Evolutionary conservation across 2,113 vertebrate species (phyloP), one percentile per base, ranked within the genome.

Genomic region (Ancistrus triradiatus): DNA sequence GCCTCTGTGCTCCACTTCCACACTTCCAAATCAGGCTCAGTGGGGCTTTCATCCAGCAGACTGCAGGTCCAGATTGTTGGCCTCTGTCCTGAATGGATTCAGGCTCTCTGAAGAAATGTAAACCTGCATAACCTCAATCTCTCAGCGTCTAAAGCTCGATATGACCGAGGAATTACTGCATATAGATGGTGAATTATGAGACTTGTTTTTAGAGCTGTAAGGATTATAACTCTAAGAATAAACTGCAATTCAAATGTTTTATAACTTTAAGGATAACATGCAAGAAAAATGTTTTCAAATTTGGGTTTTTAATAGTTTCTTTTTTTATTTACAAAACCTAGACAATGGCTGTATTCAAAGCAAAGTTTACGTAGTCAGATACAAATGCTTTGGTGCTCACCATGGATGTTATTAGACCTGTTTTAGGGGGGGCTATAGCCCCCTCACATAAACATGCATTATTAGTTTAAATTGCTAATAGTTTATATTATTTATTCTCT

Each of bases 41-140:
- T 46, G 22, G 53, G 48, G 35, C 35, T 59, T 66, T 66, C 56
- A 42, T 66, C 25, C 8, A 42, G 55, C 35, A 59, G 55, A 48
- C 48, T 59, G 35, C 35, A 37, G 7, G 28, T 33, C 28, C 28
- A 33, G 28, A 33, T 33, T 33, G 4, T 48, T 18, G 40, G 42
- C 21, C 62, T 46, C 19, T 48, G 40, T 22, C n/a, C 33, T 55
- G 5, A n/a, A 10, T 51, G 42, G 11, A n/a, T 71, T 47, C 43
- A 44, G 44, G 14, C 13, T 55, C 28, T 42, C 35, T 31, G 25
- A 15, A 37, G 19, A 50, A 14, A 2, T 44, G 31, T 37, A 64
- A 28, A 31, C 7, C 33, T 62, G 31, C 19, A 17, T 14, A 25
- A 61, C 28, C 44, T 33, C 31, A 14, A 18, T 50, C 31, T 62